A percentile compares a stretch with the other conserved stretches of the same genome.
Evolutionary conservation across 2,797 vertebrate genomes (phyloP).

Genomic region (Manis crassicaudata): DNA sequence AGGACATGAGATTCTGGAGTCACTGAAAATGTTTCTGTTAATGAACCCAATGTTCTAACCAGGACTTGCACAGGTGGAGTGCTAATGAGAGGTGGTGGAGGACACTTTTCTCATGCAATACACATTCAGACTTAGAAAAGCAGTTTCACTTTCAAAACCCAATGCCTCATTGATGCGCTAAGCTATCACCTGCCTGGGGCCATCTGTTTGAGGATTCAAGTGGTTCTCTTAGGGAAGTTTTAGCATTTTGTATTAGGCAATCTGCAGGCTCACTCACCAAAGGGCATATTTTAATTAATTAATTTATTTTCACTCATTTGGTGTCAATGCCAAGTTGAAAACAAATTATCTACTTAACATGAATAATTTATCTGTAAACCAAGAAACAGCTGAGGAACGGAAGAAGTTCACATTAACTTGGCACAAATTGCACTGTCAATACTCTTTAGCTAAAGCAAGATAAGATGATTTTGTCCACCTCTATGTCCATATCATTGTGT

Average conservation of each 20-base stretch:
- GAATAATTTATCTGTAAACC: slow-evolving; percentile 39
- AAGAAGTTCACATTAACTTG: slow-evolving; percentile 24
- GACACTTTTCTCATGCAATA: neutral
- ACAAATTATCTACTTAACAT: neutral
- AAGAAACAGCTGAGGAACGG: neutral
- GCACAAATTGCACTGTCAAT: neutral
- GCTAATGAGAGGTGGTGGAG: neutral
- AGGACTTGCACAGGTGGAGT: neutral
- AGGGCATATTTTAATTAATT: neutral
- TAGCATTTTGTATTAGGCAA: neutral
- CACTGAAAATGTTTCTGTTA: neutral
- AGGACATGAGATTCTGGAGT: neutral
- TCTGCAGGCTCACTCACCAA: neutral
- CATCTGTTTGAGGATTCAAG: neutral
- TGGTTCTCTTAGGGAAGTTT: neutral
- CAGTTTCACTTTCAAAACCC: slow-evolving; percentile 2
- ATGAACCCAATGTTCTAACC: neutral
- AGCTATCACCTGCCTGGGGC: neutral
- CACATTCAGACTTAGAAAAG: neutral
- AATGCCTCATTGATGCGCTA: neutral
- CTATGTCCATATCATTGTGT: neutral
- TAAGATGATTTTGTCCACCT: neutral
- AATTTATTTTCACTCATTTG: neutral
- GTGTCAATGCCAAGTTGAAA: slow-evolving; percentile 27
- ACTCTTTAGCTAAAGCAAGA: neutral